Evolutionary conservation across 2,888 invertebrate species (phyloP), one percentile per base, ranked within the genome.

Genomic region (Chrysolina haemoptera): DNA sequence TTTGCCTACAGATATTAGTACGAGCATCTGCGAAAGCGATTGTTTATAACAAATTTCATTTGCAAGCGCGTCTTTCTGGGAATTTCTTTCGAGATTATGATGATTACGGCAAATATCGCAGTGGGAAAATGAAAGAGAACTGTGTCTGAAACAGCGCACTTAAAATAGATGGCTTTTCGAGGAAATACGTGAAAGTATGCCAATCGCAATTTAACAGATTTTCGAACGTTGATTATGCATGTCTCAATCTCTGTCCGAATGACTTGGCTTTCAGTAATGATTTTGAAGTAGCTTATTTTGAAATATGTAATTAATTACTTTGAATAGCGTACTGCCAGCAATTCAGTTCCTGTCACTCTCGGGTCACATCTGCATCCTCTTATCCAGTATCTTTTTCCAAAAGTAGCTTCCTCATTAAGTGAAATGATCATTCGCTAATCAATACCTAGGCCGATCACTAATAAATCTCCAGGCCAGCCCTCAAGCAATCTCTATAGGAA

Each of bases 71-170:
- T 66, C 48, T 9, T 66, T 66, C 66, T 16, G 11, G 10, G 66
- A 66, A 66, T 10, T 66, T 48, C 50, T 35, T 48, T 66, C 66
- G 48, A n/a, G 50, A 66, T 66, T 66, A 66, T 50, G 48, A 66
- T 66, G 48, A 66, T 50, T 48, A 27, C 40, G 35, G 35, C 66
- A 66, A 48, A 66, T 50, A 48, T 22, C 40, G 66, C 53, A 20
- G 11, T 66, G 66, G 27, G 50, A 66, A 66, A 27, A n/a, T 16
- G 50, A 53, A 66, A 50, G 66, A 66, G 41, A 63, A 27, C 43
- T 63, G 63, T 63, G 63, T 22, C 6, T 43, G 35, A 2, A 40
- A 9, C 27, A 27, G 27, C 27, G 18, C 46, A 48, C 48, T 43
- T 11, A 48, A 48, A 66, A 50, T 50, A 66, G n/a, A 14, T 48